phyloP scores from a whole-genome alignment of 2,113 vertebrate species.

The Speoplatyrhinus poulsoni region DNA sequence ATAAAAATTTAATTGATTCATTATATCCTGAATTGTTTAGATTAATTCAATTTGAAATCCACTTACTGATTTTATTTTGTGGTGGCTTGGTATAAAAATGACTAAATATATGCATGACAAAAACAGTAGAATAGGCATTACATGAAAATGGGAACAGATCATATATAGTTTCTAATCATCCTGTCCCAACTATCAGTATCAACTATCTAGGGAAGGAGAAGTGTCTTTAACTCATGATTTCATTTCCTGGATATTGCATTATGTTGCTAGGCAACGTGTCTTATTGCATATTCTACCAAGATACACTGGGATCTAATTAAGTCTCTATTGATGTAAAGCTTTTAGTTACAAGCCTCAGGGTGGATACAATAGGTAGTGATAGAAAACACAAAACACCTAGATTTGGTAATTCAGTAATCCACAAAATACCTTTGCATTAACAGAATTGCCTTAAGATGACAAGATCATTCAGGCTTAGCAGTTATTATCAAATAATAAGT shows the following conservation, averaged over 20 bases:
- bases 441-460: neutral
- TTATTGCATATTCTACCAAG: neutral
- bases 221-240: neutral
- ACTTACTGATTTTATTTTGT: too few relatives aligned
- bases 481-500: too few relatives aligned
- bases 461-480: too few relatives aligned
- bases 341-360: conserved; percentile 2
- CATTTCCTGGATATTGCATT: conserved; percentile 2
- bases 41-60: too few relatives aligned
- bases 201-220: neutral
- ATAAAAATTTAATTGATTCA: too few relatives aligned
- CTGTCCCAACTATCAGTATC: neutral
- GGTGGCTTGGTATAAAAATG: too few relatives aligned
- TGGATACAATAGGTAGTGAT: conserved; percentile 4
- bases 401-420: neutral
- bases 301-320: neutral
- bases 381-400: neutral
- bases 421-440: neutral
- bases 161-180: too few relatives aligned
- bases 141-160: too few relatives aligned
- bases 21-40: too few relatives aligned
- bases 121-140: too few relatives aligned
- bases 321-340: conserved; percentile 5
- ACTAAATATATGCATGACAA: too few relatives aligned
- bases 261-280: conserved; percentile 2